Conservation (phyloP, 2,888 invertebrate species). For the Tetropium fuscum region DNA sequence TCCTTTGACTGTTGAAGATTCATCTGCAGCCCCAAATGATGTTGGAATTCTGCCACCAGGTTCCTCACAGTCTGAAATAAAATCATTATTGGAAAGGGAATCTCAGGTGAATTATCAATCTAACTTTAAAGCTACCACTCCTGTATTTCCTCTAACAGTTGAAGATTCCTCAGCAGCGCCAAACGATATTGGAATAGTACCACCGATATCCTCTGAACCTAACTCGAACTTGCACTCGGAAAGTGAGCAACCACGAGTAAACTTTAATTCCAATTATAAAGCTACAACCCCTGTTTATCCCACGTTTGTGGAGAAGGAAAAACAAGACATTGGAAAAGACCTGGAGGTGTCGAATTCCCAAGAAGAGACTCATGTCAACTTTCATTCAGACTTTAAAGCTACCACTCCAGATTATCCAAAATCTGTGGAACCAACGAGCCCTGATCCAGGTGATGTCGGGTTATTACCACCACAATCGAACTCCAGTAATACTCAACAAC, state of each 20-base stretch:
- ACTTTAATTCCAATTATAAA: conserved; percentile 49
- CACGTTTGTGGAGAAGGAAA: conserved; percentile 8
- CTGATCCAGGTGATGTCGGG: conserved; percentile 49
- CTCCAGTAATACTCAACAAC: neutral
- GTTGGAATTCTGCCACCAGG: too few relatives aligned
- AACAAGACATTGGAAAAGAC: neutral
- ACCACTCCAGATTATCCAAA: conserved; percentile 55
- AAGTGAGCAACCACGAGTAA: conserved; percentile 8
- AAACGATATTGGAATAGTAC: conserved; percentile 47
- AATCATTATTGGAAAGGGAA: too few relatives aligned
- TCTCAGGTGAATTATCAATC: conserved; percentile 47
- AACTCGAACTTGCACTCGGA: neutral
- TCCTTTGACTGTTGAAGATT: too few relatives aligned
- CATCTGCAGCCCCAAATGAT: too few relatives aligned
- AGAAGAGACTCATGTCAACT: conserved; percentile 39
- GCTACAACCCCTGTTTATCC: conserved; percentile 55
- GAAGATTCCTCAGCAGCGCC: conserved; percentile 50
- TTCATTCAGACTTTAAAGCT: conserved; percentile 50
- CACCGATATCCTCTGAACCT: conserved; percentile 48
- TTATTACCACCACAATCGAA: conserved; percentile 46
- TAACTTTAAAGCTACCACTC: conserved; percentile 52
- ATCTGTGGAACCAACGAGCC: conserved; percentile 51
- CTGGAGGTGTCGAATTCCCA: neutral
- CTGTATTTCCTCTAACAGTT: conserved; percentile 54
- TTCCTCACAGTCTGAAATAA: too few relatives aligned